phyloP scores from a whole-genome alignment of 2,113 vertebrate species.

The Oryzias woworae region DNA sequence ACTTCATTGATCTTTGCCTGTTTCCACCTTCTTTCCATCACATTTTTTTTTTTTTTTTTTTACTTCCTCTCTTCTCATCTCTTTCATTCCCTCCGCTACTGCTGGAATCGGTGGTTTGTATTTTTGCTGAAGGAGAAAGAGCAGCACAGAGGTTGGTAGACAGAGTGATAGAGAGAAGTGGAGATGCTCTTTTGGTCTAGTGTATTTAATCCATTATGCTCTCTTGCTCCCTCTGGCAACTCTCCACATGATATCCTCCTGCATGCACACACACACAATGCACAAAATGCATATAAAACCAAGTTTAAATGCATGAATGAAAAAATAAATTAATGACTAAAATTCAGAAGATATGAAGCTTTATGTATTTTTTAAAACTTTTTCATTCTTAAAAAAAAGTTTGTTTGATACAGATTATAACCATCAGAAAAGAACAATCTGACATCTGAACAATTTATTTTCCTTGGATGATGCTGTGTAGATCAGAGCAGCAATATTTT shows the following conservation, averaged over 20 bases:
- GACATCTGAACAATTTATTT: no score
- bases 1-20: slow-evolving; percentile 38
- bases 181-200: slow-evolving; percentile 56
- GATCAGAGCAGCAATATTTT: no score
- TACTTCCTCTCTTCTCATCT: slow-evolving; percentile 32
- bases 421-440: no score
- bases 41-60: slow-evolving; percentile 26
- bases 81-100: slow-evolving; percentile 15
- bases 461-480: no score
- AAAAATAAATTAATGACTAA: not conserved
- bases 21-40: slow-evolving; percentile 16
- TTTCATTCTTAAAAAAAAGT: no score
- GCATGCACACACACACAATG: slow-evolving; percentile 12
- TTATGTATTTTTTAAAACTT: no score
- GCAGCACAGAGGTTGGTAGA: slow-evolving; percentile 34
- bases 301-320: no score
- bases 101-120: slow-evolving; percentile 26
- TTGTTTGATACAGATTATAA: no score
- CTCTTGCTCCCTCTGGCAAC: slow-evolving; percentile 42
- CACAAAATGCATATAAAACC: not conserved
- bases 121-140: slow-evolving; percentile 18
- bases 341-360: not conserved
- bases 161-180: slow-evolving; percentile 40
- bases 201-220: slow-evolving; percentile 61
- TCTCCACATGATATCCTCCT: slow-evolving; percentile 40